Percentiles rank a stretch among this genome's conserved stretches.
Evolutionary conservation across 2,113 vertebrate species (phyloP).

Genomic region (Gopherus evgoodei): DNA sequence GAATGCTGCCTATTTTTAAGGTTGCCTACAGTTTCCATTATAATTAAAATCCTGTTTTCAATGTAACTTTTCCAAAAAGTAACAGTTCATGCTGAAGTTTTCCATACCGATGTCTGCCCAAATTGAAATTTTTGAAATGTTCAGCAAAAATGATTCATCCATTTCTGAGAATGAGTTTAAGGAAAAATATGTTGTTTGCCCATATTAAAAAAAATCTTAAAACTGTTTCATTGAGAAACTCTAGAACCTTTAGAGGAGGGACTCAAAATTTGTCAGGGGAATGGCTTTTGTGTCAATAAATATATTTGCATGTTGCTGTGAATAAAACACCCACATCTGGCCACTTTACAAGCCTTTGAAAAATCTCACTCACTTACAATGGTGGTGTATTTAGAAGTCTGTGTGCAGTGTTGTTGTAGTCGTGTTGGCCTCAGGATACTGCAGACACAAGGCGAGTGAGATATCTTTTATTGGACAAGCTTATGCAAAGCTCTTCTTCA

Average conservation of each 20-base stretch:
- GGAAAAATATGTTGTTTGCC: neutral
- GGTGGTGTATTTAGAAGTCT: neutral
- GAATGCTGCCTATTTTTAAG: neutral
- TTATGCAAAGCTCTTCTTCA: no score
- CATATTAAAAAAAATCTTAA: neutral
- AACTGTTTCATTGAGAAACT: neutral
- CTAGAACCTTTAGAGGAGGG: neutral
- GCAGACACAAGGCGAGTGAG: neutral
- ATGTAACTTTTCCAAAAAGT: neutral
- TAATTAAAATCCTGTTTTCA: neutral
- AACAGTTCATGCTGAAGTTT: neutral
- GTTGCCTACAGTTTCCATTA: neutral
- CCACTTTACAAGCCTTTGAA: neutral
- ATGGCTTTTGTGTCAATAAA: neutral
- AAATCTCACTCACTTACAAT: neutral
- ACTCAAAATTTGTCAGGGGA: neutral
- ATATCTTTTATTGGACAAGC: neutral
- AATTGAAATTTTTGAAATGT: neutral
- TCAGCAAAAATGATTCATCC: neutral
- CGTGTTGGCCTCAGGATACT: neutral
- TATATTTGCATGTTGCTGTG: neutral
- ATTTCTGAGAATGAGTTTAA: neutral
- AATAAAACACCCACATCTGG: neutral
- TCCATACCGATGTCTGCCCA: neutral
- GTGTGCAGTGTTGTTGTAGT: neutral